A percentile compares a stretch with the other conserved stretches of the same genome.
Evolutionary conservation across 2,888 invertebrate species (phyloP).

Genomic region (Priocnemis perturbator): DNA sequence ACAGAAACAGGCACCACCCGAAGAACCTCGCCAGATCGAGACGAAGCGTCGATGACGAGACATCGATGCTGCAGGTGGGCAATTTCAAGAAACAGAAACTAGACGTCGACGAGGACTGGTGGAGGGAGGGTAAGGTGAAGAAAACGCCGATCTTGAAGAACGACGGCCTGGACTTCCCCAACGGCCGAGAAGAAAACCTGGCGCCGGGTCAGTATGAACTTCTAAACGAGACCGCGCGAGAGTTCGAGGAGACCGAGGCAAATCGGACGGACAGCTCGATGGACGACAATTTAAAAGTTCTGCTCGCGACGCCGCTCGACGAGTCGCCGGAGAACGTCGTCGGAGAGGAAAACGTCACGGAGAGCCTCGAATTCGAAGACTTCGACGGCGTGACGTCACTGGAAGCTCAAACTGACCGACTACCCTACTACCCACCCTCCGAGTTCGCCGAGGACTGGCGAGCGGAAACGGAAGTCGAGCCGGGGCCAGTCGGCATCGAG

Average conservation of each 20-base stretch:
- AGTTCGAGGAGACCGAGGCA: conserved; percentile 10
- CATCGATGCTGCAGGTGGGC: too few relatives aligned
- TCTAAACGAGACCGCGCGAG: conserved; percentile 22
- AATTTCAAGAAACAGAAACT: conserved; percentile 62
- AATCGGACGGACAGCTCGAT: conserved; percentile 4
- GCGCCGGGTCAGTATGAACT: conserved; percentile 55
- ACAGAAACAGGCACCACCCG: conserved; percentile 54
- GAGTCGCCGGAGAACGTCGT: background rate
- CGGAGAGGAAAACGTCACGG: background rate
- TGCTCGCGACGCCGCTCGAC: background rate
- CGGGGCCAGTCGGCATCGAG: too few relatives aligned
- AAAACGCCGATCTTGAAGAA: conserved; percentile 22
- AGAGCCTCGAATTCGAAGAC: background rate
- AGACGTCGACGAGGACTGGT: conserved; percentile 60
- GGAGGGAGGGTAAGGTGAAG: too few relatives aligned
- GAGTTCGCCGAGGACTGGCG: conserved; percentile 10
- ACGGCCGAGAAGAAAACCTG: conserved; percentile 55
- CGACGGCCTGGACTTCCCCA: conserved; percentile 64
- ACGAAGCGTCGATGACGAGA: conserved; percentile 50
- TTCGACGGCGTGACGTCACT: background rate
- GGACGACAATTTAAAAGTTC: background rate
- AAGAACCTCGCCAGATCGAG: conserved; percentile 52
- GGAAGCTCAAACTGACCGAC: background rate
- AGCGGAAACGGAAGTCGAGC: conserved; percentile 13
- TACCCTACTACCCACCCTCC: background rate